Base-by-base conservation (phyloP, 53 echinoderm and acorn worm species). In the Temnopleurus reevesii region DNA sequence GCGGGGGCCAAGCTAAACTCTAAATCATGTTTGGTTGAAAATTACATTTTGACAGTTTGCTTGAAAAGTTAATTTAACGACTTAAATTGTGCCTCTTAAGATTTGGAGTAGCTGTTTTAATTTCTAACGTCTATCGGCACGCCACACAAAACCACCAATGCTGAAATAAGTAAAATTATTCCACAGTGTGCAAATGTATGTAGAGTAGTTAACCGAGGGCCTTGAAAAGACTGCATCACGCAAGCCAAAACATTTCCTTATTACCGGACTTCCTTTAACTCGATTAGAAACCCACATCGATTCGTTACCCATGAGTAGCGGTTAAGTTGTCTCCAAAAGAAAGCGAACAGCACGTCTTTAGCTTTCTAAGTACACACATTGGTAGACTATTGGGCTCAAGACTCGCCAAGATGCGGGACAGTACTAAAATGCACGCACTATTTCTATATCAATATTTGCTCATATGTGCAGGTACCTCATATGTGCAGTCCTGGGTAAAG, bases 361-460 rank as follows among this genome's bases (percentile, higher is more conserved):
- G 31, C 3, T 63, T 63, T 63, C 18, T 31, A 63, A 63, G 17
- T 31, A 63, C 31, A 63, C 63, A 63, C 34, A 12, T 17, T 33
- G 2, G 63, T 13, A 63, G 63, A 63, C 63, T n/a, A 5, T 34
- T 33, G 5, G 63, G 33, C 63, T 63, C 30, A 34, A n/a, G n/a
- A n/a, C n/a, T n/a, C n/a, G n/a, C n/a, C n/a, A n/a, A n/a, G 34
- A 63, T 34, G 18, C 5, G 34, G 63, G 5, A 63, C 15, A 34
- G 3, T 34, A 63, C 3, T 26, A 63, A 12, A 33, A 34, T 34
- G 63, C 33, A 18, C 31, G 33, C 63, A 63, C 17, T 63, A 63
- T 63, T 63, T 63, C 18, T 43, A 41, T 77, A 45, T 77, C 77
- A 77, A 77, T 77, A 77, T 77, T 77, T 77, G 77, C 77, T 43